Base-by-base conservation (phyloP, 2,797 vertebrate genomes). In the Dermochelys coriacea region DNA sequence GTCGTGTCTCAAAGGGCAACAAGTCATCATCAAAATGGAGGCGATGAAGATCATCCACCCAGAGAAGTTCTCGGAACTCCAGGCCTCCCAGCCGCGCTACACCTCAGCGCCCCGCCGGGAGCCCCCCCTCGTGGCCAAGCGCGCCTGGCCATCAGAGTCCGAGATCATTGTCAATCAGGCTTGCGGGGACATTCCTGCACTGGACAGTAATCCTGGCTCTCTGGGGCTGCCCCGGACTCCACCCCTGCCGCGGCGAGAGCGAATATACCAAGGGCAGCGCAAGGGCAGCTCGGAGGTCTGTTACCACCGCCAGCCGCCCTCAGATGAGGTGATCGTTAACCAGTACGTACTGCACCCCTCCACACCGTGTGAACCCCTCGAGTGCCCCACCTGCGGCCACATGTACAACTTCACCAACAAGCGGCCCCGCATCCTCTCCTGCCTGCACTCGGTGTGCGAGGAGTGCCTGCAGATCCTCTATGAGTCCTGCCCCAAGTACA, bases 391-490 rank as follows among this genome's bases (percentile, higher is more conserved):
- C 87, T 99, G 99, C 5, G 99, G 99, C 91, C 99, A 99, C 98
- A 99, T 98, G 57, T 99, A 99, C 98, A 99, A 99, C 95, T 99
- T 98, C 50, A 98, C 99, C 5, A 99, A 99, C 97, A 99, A 99
- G 98, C 98, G 99, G 41, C 99, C 99, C 1, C 99, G 99, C 41
- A 99, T 99, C 98, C 99, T 99, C 85, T 99, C 99, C 96, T 99
- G 99, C 97, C 98, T 99, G 98, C 99, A 99, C 98, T 99, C 99
- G 0, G 99, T 99, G 98, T 99, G 99, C 4, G 99, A 99, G 98
- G 99, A 99, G 97, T 99, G 99, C 97, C 98, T 99, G 98, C 99
- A 99, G 98, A 99, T 99, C 98, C 99, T 99, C 95, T 99, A 99
- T 0, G 99, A 99, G 98, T 99, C 99, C 94, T 99, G 99, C 94